Percentiles rank a stretch among this genome's conserved stretches.
Evolutionary conservation across 2,113 vertebrate species (phyloP).

Genomic region (Brachyhypopomus occidentalis): DNA sequence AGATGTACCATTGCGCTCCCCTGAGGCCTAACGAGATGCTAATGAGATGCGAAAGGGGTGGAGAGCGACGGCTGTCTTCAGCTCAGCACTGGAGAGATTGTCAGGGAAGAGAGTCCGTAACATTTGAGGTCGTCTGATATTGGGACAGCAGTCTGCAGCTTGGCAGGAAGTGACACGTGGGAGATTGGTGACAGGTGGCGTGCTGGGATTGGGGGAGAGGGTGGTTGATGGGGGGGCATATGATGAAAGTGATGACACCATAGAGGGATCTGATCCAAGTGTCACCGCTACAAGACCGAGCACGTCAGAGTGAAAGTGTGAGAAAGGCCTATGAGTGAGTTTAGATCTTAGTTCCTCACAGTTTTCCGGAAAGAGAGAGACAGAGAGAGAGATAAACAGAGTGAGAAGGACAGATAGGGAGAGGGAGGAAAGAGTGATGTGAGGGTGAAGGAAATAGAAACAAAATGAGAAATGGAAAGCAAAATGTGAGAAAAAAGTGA

Average conservation of each 20-base stretch:
- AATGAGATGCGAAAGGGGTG: background rate
- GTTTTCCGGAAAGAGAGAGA: background rate
- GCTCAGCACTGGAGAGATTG: slow-evolving; percentile 12
- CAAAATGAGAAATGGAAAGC: no score
- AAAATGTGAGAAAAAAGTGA: no score
- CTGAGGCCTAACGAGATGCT: background rate
- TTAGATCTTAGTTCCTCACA: background rate
- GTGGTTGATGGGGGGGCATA: slow-evolving; percentile 16
- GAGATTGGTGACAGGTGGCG: slow-evolving; percentile 34
- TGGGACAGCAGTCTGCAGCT: background rate
- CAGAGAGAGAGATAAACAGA: background rate
- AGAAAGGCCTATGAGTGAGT: background rate
- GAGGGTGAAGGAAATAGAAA: no score
- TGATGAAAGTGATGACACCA: slow-evolving; percentile 20
- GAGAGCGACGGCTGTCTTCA: background rate
- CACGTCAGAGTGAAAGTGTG: background rate
- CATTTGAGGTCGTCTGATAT: background rate
- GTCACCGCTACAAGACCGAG: slow-evolving; percentile 1
- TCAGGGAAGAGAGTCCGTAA: background rate
- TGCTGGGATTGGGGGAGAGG: slow-evolving; percentile 33
- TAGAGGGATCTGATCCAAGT: slow-evolving; percentile 15
- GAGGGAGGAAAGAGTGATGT: background rate
- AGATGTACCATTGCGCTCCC: background rate
- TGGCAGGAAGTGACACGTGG: slow-evolving; percentile 1
- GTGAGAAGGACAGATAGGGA: background rate